Conservation (phyloP, 2,888 invertebrate species). For the Eilema sororculum region DNA sequence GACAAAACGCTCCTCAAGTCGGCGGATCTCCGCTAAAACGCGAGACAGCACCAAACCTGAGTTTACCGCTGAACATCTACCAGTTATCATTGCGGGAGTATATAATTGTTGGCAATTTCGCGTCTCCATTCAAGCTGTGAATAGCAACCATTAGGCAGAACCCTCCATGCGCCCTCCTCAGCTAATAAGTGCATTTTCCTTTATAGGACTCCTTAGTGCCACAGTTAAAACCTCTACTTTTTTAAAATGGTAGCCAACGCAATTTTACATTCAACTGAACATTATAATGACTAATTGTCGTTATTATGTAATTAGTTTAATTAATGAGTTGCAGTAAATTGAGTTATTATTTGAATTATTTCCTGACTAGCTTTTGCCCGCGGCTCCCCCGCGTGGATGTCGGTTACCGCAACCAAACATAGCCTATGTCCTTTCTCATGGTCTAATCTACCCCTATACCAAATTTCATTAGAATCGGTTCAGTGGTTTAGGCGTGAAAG, state of each 20-base stretch:
- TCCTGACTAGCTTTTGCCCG: too few species aligned
- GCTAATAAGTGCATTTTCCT: slow-evolving; percentile 87
- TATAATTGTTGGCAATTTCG: slow-evolving; percentile 86
- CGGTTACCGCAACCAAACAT: too few species aligned
- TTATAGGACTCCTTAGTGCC: slow-evolving; percentile 82
- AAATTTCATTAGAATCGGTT: too few species aligned
- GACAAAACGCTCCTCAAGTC: slow-evolving; percentile 28
- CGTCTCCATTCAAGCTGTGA: slow-evolving; percentile 83
- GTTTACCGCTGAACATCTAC: slow-evolving; percentile 76
- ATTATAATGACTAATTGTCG: slow-evolving; percentile 71
- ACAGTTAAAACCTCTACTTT: slow-evolving; percentile 76
- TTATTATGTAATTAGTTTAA: slow-evolving; percentile 71
- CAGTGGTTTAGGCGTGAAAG: too few species aligned
- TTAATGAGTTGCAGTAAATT: slow-evolving; percentile 47
- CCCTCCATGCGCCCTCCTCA: slow-evolving; percentile 78
- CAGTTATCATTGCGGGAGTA: slow-evolving; percentile 85
- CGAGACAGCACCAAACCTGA: slow-evolving; percentile 59
- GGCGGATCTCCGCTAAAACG: slow-evolving; percentile 45
- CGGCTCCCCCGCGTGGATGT: too few species aligned
- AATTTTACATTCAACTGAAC: slow-evolving; percentile 62
- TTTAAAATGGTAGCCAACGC: slow-evolving; percentile 59
- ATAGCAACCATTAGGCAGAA: slow-evolving; percentile 84
- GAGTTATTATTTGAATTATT: neutral
- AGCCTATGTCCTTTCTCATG: too few species aligned
- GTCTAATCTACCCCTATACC: too few species aligned